Conservation (phyloP, 1,140 invertebrate genomes). For the Arion vulgaris region DNA sequence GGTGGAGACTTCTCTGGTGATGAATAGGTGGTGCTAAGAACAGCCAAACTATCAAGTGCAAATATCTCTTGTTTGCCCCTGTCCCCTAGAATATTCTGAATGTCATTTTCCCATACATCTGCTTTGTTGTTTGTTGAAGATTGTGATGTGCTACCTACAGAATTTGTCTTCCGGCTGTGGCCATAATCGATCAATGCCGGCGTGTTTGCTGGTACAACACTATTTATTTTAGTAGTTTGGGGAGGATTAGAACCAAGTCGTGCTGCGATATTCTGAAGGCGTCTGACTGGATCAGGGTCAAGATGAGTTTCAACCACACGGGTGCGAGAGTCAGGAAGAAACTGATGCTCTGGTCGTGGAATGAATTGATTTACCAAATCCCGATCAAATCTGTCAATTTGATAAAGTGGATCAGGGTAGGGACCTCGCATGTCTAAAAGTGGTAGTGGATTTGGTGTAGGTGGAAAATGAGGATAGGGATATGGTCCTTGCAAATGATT, state of each 20-base stretch:
- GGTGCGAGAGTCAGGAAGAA: neutral
- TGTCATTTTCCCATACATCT: conserved; percentile 30
- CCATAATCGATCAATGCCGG: neutral
- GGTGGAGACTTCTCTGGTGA: conserved; percentile 16
- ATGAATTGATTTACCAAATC: neutral
- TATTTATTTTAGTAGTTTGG: too few species aligned
- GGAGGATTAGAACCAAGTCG: neutral
- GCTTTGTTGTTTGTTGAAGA: neutral
- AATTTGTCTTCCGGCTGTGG: neutral
- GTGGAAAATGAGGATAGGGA: neutral
- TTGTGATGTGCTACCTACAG: too few species aligned
- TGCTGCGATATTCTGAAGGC: neutral
- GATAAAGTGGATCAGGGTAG: neutral
- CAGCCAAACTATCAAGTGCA: neutral
- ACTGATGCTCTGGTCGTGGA: neutral
- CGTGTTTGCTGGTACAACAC: neutral
- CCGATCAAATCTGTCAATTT: neutral
- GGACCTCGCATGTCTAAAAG: neutral
- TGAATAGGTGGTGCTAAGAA: conserved; percentile 13
- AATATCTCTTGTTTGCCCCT: neutral
- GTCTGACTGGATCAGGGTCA: neutral
- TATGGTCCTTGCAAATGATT: neutral
- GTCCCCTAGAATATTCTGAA: conserved; percentile 7
- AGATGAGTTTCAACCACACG: neutral
- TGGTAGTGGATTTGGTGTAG: neutral